phyloP scores from a whole-genome alignment of 2,113 vertebrate genomes.

The Microtus ochrogaster region DNA sequence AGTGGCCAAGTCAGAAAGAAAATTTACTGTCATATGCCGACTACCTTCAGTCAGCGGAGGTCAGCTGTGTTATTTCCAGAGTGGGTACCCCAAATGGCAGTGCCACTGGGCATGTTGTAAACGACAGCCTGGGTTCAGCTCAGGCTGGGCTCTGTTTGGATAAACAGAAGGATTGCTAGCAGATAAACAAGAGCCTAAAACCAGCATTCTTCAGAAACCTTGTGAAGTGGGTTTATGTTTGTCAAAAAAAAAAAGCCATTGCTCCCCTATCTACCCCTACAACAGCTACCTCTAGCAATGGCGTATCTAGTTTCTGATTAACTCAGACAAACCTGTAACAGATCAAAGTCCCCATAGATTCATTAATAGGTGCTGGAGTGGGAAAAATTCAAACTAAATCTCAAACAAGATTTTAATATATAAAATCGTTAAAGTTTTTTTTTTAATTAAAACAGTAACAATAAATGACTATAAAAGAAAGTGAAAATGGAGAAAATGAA shows the following conservation, averaged over 20 bases:
- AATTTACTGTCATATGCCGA: background rate
- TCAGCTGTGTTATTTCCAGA: background rate
- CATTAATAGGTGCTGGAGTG: background rate
- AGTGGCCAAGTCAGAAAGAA: no score
- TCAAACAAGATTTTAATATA: background rate
- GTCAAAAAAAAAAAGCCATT: background rate
- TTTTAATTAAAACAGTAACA: background rate
- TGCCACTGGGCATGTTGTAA: background rate
- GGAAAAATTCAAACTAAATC: background rate
- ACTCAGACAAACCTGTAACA: background rate
- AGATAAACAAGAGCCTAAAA: background rate
- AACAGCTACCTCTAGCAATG: background rate
- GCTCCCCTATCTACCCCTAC: background rate
- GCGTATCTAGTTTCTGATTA: background rate
- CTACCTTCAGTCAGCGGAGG: background rate
- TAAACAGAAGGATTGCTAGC: background rate
- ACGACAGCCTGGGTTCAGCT: background rate
- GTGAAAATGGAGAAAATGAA: background rate
- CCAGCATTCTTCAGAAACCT: background rate
- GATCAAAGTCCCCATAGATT: background rate
- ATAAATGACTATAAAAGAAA: background rate
- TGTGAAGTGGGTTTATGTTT: background rate
- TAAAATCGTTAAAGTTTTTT: background rate
- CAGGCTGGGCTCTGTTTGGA: background rate
- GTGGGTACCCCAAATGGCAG: background rate